Conservation (phyloP, 23 tunicate genomes). For the Corella eumyota region DNA sequence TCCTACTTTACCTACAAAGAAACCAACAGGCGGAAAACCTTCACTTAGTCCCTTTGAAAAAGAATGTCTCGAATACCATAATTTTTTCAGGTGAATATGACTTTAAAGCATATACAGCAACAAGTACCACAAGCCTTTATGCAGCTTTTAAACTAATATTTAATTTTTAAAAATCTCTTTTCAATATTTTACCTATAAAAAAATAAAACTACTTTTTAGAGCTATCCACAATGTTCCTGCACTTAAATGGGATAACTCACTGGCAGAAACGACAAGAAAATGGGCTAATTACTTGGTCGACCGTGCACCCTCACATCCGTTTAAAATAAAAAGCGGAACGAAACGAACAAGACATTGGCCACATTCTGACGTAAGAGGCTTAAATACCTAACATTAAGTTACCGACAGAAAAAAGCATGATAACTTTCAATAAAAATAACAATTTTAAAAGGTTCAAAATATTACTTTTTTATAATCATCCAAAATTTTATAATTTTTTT, state of each 20-base stretch:
- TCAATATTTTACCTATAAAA: neutral
- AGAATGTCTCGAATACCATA: slow-evolving; percentile 5
- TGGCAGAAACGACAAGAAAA: slow-evolving; percentile 39
- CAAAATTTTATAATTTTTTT: no score
- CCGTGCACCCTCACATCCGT: slow-evolving; percentile 57
- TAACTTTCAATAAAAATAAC: no score
- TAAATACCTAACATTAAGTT: neutral
- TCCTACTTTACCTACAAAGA: neutral
- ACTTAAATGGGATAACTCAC: slow-evolving; percentile 42
- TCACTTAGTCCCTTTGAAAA: neutral
- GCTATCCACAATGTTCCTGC: slow-evolving; percentile 55
- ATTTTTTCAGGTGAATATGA: slow-evolving; percentile 12
- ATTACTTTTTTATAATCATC: no score
- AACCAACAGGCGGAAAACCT: neutral
- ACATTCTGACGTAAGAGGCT: slow-evolving; percentile 64
- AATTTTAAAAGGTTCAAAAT: no score
- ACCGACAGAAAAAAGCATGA: neutral
- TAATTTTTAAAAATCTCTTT: neutral
- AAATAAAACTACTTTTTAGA: slow-evolving; percentile 10
- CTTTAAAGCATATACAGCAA: neutral
- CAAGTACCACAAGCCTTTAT: no score
- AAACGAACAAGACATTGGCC: slow-evolving; percentile 75
- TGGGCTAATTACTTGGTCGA: slow-evolving; percentile 66
- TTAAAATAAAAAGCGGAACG: neutral
- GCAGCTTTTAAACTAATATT: no score